These are phyloP conservation scores for Morus bassanus DNA, from an alignment of 2,797 vertebrate genomes.

Conservation along the genomic window DNA sequence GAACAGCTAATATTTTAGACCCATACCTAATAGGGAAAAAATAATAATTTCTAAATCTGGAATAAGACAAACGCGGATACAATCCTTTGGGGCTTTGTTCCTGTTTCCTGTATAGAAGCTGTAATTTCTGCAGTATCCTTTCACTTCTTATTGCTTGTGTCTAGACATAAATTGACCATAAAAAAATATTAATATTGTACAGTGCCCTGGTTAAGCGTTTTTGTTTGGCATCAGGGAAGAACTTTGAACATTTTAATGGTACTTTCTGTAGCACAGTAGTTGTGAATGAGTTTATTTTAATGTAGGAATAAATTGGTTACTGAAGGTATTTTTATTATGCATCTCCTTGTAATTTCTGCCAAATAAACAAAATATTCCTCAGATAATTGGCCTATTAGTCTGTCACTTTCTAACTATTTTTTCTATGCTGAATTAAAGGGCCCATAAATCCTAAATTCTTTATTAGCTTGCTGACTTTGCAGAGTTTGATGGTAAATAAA, in stretches of 20 bases:
- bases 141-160: slow-evolving; percentile 48
- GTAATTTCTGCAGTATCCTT: slow-evolving; percentile 44
- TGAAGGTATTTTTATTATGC: slow-evolving; percentile 47
- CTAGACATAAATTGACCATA: slow-evolving; percentile 57
- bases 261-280: slow-evolving; percentile 40
- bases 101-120: slow-evolving; percentile 39
- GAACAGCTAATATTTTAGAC: slow-evolving; percentile 36
- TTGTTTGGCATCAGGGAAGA: slow-evolving; percentile 57
- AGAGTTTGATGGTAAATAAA: slow-evolving; percentile 63
- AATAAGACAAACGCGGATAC: not conserved
- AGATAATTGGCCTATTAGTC: slow-evolving; percentile 51
- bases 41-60: slow-evolving; percentile 25
- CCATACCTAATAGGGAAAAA: not conserved
- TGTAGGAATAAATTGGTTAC: slow-evolving; percentile 17
- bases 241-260: slow-evolving; percentile 63
- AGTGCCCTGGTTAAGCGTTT: slow-evolving; percentile 52
- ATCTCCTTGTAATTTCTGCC: slow-evolving; percentile 42
- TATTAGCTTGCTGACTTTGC: slow-evolving; percentile 69
- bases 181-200: slow-evolving; percentile 64
- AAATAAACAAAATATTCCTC: slow-evolving; percentile 55
- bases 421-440: slow-evolving; percentile 46
- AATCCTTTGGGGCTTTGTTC: slow-evolving; percentile 26
- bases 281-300: slow-evolving; percentile 58
- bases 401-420: slow-evolving; percentile 34
- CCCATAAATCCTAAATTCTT: slow-evolving; percentile 54